Base-by-base conservation (phyloP, 2,797 vertebrate genomes). In the Cirrhinus molitorella region DNA sequence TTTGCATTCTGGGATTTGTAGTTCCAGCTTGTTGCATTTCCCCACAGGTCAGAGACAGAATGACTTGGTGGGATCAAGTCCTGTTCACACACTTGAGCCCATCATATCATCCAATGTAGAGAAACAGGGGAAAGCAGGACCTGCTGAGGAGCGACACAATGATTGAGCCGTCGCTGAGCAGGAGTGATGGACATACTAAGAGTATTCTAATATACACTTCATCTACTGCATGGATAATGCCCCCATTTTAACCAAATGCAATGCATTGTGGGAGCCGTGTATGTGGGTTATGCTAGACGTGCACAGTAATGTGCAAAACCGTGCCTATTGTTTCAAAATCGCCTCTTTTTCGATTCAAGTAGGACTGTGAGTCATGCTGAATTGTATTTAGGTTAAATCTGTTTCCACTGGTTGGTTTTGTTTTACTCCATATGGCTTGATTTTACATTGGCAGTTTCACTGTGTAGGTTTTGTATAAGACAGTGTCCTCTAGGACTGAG, bases 51-150 rank as follows among this genome's bases (percentile, higher is more conserved):
- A 87, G 17, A 92, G 92, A 86, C 92, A 92, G 67, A 92, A 91
- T 34, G 89, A 93, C 45, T 89, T 67, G 0, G 83, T 91, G 2
- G 92, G 92, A 53, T 92, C 92, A 7, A 92, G 92, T 73, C 89
- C 89, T 0, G 2, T 87, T 25, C 91, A 89, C 74, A 78, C 77
- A 59, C 88, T 88, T 57, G 87, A 91, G 13, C 4, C n/a, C 40
- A 59, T 51, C 2, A 80, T 72, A 16, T 85, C 87, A 49, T n/a
- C 74, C 25, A 79, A 43, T 55, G 77, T 21, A 37, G 78, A 85
- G 53, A 73, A 79, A 21, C 28, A 28, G 0, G 47, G 43, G n/a
- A 78, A 23, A 9, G 53, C 71, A 47, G 73, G 37, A 47, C 45
- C 81, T 51, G 65, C 67, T 72, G 80, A 63, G 25, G 68, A 87